Conservation (phyloP, 2,888 invertebrate species). For the Mycalesis mineus region DNA sequence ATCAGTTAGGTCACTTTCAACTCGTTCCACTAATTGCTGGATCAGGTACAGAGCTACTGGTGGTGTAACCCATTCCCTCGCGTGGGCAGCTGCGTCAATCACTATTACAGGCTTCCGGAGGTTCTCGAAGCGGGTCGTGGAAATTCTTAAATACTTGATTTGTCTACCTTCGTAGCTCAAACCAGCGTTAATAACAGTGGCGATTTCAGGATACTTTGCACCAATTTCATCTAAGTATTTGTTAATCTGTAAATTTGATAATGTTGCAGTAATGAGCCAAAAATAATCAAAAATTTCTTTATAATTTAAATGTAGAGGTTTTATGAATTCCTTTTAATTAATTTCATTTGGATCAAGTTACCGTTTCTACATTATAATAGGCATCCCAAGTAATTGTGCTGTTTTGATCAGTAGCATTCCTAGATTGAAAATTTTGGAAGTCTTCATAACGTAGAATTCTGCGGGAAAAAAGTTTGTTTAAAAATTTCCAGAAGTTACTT, state of each 20-base stretch:
- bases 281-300: too few species aligned
- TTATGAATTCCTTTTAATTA: too few species aligned
- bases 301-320: too few species aligned
- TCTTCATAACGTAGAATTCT: slow-evolving; percentile 62
- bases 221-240: slow-evolving; percentile 63
- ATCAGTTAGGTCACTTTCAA: slow-evolving; percentile 68
- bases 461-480: neutral
- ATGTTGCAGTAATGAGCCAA: neutral
- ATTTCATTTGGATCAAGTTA: slow-evolving; percentile 8
- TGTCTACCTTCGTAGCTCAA: slow-evolving; percentile 78
- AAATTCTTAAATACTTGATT: slow-evolving; percentile 79
- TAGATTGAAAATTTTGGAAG: slow-evolving; percentile 38
- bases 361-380: slow-evolving; percentile 42
- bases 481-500: neutral
- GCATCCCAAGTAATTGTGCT: slow-evolving; percentile 58
- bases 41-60: slow-evolving; percentile 83
- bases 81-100: slow-evolving; percentile 81
- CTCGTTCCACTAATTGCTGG: slow-evolving; percentile 80
- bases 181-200: slow-evolving; percentile 76
- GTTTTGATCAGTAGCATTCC: slow-evolving; percentile 40
- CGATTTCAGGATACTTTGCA: slow-evolving; percentile 63
- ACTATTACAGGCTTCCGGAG: slow-evolving; percentile 77
- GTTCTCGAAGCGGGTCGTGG: slow-evolving; percentile 65
- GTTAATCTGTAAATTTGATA: slow-evolving; percentile 67
- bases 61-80: slow-evolving; percentile 86